Evolutionary conservation across 1,140 invertebrate genomes (phyloP).

Genomic region (Zophobas atratus): DNA sequence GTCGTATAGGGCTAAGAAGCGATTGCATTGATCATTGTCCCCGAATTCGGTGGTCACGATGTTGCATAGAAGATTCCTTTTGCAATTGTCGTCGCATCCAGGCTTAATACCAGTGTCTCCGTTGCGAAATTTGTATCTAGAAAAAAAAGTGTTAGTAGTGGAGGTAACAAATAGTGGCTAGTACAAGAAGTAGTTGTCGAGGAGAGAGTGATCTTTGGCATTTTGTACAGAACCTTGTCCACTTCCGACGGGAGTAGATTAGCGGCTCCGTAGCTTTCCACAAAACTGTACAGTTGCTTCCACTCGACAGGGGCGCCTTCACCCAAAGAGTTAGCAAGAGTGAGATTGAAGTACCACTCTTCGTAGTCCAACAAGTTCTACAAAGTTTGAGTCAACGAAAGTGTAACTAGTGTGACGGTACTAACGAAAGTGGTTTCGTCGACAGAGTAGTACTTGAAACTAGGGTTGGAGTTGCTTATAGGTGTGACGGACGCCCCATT

Average conservation of each 20-base stretch:
- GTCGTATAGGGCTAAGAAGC: constrained; percentile 8
- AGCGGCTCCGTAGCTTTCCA: constrained; percentile 73
- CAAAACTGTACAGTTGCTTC: constrained; percentile 80
- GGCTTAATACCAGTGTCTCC: constrained; percentile 71
- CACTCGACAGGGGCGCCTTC: constrained; percentile 69
- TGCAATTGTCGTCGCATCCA: constrained; percentile 73
- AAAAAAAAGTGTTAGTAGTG: constrained; percentile 7
- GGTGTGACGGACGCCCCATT: constrained; percentile 84
- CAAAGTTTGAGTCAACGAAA: background rate
- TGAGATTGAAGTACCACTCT: constrained; percentile 85
- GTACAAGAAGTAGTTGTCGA: constrained; percentile 61
- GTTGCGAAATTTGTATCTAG: constrained; percentile 63
- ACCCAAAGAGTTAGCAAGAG: constrained; percentile 77
- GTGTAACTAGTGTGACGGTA: constrained; percentile 58
- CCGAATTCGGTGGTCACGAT: constrained; percentile 70
- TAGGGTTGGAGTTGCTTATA: constrained; percentile 81
- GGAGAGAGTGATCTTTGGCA: constrained; percentile 65
- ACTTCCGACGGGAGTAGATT: constrained; percentile 70
- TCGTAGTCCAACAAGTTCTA: constrained; percentile 75
- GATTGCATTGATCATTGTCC: constrained; percentile 10
- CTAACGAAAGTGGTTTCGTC: constrained; percentile 75
- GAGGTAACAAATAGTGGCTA: background rate
- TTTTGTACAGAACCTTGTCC: constrained; percentile 68
- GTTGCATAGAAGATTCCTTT: constrained; percentile 72
- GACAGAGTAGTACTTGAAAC: constrained; percentile 83